Percentiles rank a stretch among this genome's conserved stretches.
phyloP scores from a whole-genome alignment of 2,888 invertebrate genomes.

The Lasioglossum leucozonium region DNA sequence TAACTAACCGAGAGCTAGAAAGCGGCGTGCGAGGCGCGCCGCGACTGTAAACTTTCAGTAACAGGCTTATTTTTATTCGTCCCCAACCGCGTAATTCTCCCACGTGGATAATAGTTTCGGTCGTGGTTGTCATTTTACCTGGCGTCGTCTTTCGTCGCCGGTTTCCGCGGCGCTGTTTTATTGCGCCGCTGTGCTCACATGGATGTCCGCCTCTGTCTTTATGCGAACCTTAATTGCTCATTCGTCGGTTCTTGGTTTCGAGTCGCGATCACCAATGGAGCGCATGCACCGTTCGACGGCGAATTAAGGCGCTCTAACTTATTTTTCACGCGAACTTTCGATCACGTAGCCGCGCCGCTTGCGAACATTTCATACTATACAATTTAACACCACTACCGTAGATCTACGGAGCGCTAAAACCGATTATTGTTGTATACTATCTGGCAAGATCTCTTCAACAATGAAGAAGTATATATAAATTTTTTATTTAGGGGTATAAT shows the following conservation, averaged over 20 bases:
- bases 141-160: constrained; percentile 38
- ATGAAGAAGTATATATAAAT: too few species aligned
- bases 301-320: constrained; percentile 48
- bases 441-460: too few species aligned
- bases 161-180: constrained; percentile 61
- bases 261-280: constrained; percentile 48
- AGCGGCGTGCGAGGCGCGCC: not conserved
- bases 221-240: constrained; percentile 54
- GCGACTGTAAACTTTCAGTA: constrained; percentile 36
- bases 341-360: not conserved
- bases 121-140: constrained; percentile 55
- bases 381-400: not conserved
- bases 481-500: too few species aligned
- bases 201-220: constrained; percentile 58
- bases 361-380: not conserved
- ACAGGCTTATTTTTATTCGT: constrained; percentile 45
- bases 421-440: not conserved
- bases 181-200: constrained; percentile 37
- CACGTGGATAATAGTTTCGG: constrained; percentile 58
- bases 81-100: constrained; percentile 50
- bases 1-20: not conserved
- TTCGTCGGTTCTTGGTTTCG: constrained; percentile 59
- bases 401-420: not conserved
- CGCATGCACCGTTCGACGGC: constrained; percentile 45
- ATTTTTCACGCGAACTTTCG: constrained; percentile 52